Evolutionary conservation across 1,140 invertebrate species (phyloP), one percentile per base, ranked within the genome.

Genomic region (Bicyclus anynana): DNA sequence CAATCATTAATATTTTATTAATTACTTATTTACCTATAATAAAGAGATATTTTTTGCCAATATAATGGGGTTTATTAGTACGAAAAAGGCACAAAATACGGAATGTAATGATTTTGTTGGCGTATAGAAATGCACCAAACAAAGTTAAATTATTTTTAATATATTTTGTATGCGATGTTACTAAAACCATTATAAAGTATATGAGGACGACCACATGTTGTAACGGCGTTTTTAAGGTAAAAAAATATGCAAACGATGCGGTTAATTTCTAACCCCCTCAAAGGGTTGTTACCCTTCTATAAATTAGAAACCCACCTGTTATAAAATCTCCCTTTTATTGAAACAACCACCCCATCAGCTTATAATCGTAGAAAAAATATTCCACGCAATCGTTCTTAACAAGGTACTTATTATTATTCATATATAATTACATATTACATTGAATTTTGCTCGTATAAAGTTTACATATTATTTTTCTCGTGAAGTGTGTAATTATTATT

Each of bases 211-310:
- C 57, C 57, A 53, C 27, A 53, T 59, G 57, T 40, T 18, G 48
- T 57, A 57, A 53, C 50, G 48, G 27, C 29, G 21, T 37, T 37
- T n/a, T 48, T 16, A 27, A 21, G 18, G 18, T 55, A 6, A 56
- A 56, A 59, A 80, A 84, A 85, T 79, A 82, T 85, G 73, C 77
- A 80, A 85, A 82, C 75, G 72, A 81, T 53, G 77, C 75, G 74
- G 81, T 79, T 78, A 79, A 79, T 84, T 80, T 76, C 63, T 72
- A 70, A 40, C 69, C 72, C 69, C 71, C 60, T 42, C 59, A 56
- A 65, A 48, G 62, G 52, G 65, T 38, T 48, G 21, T 65, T 67
- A 59, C 74, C 70, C 69, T 65, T 61, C 77, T 80, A 84, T 86
- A 82, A 86, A 83, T 81, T 84, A 81, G 68, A 73, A 69, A 70